A percentile compares a stretch with the other conserved stretches of the same genome.
phyloP scores from a whole-genome alignment of 2,888 invertebrate species.

The Thecophora atra region DNA sequence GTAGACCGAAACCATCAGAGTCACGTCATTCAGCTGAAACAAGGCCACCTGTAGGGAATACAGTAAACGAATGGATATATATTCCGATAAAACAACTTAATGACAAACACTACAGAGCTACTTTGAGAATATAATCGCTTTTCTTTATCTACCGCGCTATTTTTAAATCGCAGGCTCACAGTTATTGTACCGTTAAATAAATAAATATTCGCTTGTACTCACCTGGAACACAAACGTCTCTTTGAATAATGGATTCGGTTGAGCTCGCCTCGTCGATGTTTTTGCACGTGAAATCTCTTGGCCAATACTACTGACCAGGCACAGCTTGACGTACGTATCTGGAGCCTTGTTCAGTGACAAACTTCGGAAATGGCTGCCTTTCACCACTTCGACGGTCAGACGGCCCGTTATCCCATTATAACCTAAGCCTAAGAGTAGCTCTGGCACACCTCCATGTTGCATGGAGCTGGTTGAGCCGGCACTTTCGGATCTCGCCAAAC shows the following conservation, averaged over 20 bases:
- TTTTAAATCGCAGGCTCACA: too few species aligned
- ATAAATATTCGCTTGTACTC: slow-evolving; percentile 45
- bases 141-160: too few species aligned
- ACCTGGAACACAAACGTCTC: slow-evolving; percentile 97
- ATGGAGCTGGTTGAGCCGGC: slow-evolving; percentile 93
- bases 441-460: slow-evolving; percentile 90
- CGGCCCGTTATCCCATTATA: slow-evolving; percentile 95
- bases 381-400: slow-evolving; percentile 85
- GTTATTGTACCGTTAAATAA: too few species aligned
- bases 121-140: too few species aligned
- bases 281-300: slow-evolving; percentile 94
- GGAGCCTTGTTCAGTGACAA: slow-evolving; percentile 82
- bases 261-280: slow-evolving; percentile 89
- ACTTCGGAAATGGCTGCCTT: slow-evolving; percentile 77
- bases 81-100: too few species aligned
- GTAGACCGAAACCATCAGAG: slow-evolving; percentile 93
- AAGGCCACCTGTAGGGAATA: slow-evolving; percentile 78
- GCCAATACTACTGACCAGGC: slow-evolving; percentile 90
- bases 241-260: slow-evolving; percentile 95
- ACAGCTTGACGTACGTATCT: slow-evolving; percentile 93
- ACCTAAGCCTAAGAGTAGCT: slow-evolving; percentile 86
- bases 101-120: too few species aligned
- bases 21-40: slow-evolving; percentile 94
- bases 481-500: slow-evolving; percentile 90
- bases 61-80: too few species aligned